Evolutionary conservation across 2,113 vertebrate genomes (phyloP).

Genomic region (Scolopax mira): DNA sequence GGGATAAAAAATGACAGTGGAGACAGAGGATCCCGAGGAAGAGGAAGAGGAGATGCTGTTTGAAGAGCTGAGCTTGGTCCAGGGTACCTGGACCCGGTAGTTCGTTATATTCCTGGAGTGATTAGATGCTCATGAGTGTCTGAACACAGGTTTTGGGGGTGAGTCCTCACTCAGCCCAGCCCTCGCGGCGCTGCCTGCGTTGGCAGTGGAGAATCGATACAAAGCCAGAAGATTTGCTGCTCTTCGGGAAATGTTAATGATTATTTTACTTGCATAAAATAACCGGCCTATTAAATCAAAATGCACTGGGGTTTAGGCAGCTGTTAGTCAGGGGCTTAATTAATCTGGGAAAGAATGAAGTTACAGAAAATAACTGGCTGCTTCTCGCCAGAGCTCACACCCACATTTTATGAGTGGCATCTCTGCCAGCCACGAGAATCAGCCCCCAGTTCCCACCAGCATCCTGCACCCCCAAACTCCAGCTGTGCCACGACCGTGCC

Average conservation of each 20-base stretch:
- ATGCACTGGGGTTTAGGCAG: not conserved
- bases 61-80: not conserved
- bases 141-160: not conserved
- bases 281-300: constrained; percentile 33
- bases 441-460: not conserved
- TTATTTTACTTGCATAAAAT: constrained; percentile 51
- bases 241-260: constrained; percentile 5
- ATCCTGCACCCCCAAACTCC: not conserved
- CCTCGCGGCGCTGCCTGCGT: accelerated
- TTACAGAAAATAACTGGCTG: not conserved
- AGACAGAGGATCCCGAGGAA: not conserved
- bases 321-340: constrained; percentile 15
- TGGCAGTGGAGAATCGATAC: not conserved
- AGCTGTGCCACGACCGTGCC: accelerated
- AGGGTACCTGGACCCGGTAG: accelerated
- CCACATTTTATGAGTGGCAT: accelerated
- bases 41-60: not conserved
- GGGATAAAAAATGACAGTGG: not conserved
- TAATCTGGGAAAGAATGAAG: not conserved
- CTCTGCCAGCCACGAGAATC: not conserved
- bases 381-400: not conserved
- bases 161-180: not conserved
- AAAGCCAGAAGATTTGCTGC: constrained; percentile 5
- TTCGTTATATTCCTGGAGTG: accelerated
- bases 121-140: accelerated